A percentile compares a stretch with the other conserved stretches of the same genome.
These are phyloP conservation scores for Julus scandinavius DNA, from an alignment of 2,888 invertebrate species.

Conservation along the genomic window DNA sequence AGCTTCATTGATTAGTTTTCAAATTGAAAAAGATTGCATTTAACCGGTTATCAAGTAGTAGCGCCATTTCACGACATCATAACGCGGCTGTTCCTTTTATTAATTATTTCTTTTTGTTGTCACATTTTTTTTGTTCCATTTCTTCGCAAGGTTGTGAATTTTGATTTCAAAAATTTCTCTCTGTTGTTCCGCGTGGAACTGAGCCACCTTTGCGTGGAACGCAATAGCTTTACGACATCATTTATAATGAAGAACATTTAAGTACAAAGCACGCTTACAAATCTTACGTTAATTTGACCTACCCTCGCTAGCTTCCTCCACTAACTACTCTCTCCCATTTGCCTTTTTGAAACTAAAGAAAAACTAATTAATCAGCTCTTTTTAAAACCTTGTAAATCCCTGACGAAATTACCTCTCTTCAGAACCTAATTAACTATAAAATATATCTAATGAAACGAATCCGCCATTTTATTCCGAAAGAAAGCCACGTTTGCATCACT, in stretches of 20 bases:
- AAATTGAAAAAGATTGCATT: no score
- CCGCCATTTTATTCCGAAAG: not conserved
- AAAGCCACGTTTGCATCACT: not conserved
- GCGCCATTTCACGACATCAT: no score
- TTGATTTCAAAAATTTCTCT: not conserved
- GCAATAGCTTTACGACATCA: not conserved
- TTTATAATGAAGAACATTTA: conserved; percentile 13
- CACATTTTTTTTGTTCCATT: not conserved
- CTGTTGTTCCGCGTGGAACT: not conserved
- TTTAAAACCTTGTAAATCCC: conserved; percentile 24
- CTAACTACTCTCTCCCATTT: conserved; percentile 16
- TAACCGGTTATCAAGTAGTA: no score
- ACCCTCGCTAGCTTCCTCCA: not conserved
- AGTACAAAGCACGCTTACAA: conserved; percentile 23
- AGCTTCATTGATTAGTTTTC: no score
- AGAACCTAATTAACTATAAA: conserved; percentile 17
- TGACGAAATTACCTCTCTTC: conserved; percentile 29
- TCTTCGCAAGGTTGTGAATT: not conserved
- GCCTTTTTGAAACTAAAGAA: not conserved
- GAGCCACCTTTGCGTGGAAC: not conserved
- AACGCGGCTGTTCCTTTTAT: no score
- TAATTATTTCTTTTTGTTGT: no score
- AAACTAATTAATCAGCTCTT: conserved; percentile 37
- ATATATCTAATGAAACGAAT: not conserved
- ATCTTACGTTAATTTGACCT: conserved; percentile 29